Conservation (phyloP, 2,113 vertebrate genomes). For the Corythoichthys intestinalis region DNA sequence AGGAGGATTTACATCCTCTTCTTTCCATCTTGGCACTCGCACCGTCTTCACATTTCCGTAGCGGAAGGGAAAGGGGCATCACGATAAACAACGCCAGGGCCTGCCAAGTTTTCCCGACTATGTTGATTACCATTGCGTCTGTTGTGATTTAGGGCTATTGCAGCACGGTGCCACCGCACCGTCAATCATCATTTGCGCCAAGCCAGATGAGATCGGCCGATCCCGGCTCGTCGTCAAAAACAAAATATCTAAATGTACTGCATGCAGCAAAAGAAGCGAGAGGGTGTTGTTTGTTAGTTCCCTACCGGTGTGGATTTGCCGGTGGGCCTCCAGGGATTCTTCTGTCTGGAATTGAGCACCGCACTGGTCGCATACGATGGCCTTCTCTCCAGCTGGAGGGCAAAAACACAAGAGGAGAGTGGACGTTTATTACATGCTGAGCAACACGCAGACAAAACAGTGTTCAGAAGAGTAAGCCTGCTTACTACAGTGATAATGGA, state of each 20-base stretch:
- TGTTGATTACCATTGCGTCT: constrained; percentile 59
- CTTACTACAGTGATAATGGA: neutral
- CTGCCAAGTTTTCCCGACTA: constrained; percentile 57
- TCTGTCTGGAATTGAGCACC: constrained; percentile 96
- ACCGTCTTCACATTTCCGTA: constrained; percentile 44
- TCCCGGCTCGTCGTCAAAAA: neutral
- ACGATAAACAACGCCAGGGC: constrained; percentile 58
- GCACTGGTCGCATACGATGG: constrained; percentile 96
- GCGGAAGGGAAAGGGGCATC: constrained; percentile 15
- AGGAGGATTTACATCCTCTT: constrained; percentile 56
- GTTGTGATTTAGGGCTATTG: constrained; percentile 61
- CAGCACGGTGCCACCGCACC: constrained; percentile 47
- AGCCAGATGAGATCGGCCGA: constrained; percentile 14
- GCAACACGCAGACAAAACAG: neutral
- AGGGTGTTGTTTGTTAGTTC: constrained; percentile 19
- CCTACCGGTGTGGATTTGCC: constrained; percentile 93
- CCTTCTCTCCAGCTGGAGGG: constrained; percentile 88
- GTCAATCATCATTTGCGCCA: constrained; percentile 39
- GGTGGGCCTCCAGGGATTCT: constrained; percentile 90
- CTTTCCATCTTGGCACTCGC: constrained; percentile 64
- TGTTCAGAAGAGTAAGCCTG: neutral
- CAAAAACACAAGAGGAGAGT: constrained; percentile 13
- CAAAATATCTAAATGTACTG: constrained; percentile 1
- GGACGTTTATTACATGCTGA: constrained; percentile 8
- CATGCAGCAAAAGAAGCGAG: too few species aligned